Evolutionary conservation across 2,797 vertebrate species (phyloP).

Genomic region (Myotis vivesi): DNA sequence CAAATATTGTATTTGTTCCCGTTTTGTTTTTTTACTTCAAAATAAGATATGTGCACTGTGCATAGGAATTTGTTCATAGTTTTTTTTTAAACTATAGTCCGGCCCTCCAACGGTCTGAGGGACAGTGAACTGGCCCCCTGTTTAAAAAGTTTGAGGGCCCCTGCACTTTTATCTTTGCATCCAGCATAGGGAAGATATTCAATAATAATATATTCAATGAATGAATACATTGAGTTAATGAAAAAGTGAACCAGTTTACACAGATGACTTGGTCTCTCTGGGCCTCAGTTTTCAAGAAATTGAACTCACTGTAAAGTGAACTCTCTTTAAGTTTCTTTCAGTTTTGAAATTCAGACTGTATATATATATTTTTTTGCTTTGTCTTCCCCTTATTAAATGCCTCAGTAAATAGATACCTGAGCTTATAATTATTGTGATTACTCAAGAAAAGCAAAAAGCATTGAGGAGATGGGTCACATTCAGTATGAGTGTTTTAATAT

Average conservation of each 20-base stretch:
- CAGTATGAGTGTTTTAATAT: neutral
- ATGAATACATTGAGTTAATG: neutral
- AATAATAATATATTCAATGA: neutral
- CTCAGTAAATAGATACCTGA: neutral
- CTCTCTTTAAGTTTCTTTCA: neutral
- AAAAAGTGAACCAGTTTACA: neutral
- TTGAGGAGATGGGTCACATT: neutral
- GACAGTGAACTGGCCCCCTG: too few relatives aligned
- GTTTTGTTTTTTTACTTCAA: too few relatives aligned
- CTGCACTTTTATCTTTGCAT: neutral
- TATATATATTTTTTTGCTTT: neutral
- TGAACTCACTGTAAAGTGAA: neutral
- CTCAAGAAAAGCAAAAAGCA: neutral
- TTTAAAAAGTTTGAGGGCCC: too few relatives aligned
- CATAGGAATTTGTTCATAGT: too few relatives aligned
- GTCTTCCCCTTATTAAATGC: neutral
- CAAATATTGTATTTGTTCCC: too few relatives aligned
- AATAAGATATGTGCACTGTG: too few relatives aligned
- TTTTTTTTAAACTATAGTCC: too few relatives aligned
- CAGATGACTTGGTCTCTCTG: neutral
- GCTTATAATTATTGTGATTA: conserved; percentile 6
- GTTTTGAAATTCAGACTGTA: neutral
- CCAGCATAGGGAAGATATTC: neutral
- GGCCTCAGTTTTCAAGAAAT: neutral
- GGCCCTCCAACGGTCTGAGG: too few relatives aligned